Percentiles rank a stretch among this genome's conserved stretches.
Conservation (phyloP, 2,113 vertebrate genomes). For the Microcebus ravelobensis region DNA sequence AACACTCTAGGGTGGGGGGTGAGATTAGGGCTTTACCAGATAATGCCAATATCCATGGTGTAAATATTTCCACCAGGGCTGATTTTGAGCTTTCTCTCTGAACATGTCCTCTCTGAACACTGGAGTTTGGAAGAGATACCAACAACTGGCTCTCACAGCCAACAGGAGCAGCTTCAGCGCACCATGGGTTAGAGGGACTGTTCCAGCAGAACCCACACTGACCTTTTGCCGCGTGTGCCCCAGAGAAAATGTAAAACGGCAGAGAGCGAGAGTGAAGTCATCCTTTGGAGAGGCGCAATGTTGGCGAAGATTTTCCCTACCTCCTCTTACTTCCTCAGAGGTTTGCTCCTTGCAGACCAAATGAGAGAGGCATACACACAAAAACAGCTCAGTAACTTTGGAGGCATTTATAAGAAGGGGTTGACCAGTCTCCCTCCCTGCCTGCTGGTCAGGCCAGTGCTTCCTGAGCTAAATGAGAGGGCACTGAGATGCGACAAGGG, state of each 20-base stretch:
- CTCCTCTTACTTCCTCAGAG: neutral
- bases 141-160: rapidly evolving
- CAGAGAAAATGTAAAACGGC: neutral
- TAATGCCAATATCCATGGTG: neutral
- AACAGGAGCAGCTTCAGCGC: rapidly evolving
- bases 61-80: neutral
- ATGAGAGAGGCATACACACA: neutral
- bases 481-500: rapidly evolving
- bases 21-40: neutral
- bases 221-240: rapidly evolving
- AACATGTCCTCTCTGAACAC: rapidly evolving
- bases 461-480: neutral
- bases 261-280: neutral
- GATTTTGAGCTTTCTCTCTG: neutral
- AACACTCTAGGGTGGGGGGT: neutral
- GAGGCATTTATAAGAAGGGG: neutral
- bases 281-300: neutral
- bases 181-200: neutral
- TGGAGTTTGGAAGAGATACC: neutral
- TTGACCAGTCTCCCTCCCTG: too few relatives aligned
- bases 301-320: neutral
- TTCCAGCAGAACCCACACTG: neutral
- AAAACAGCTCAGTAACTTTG: neutral
- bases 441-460: rapidly evolving
- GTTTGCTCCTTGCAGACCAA: too few relatives aligned